These are phyloP conservation scores for Cybosia mesomella DNA, from an alignment of 2,888 invertebrate species.

Conservation along the genomic window DNA sequence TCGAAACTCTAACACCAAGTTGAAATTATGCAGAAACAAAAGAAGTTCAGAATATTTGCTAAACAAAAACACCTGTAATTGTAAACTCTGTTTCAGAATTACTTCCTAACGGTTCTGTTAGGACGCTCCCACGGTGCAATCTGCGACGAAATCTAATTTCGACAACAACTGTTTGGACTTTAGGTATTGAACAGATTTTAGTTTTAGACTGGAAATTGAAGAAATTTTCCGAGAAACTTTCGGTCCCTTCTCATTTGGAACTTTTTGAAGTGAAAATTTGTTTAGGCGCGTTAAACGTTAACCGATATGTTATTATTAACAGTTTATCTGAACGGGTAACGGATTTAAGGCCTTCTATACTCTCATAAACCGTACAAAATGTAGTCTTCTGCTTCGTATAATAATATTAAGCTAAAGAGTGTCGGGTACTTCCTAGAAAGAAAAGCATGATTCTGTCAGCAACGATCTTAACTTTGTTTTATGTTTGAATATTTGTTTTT, in stretches of 20 bases:
- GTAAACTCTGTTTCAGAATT: conserved; percentile 45
- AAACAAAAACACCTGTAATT: conserved; percentile 64
- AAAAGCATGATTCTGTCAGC: neutral
- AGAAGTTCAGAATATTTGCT: conserved; percentile 52
- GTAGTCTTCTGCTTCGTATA: neutral
- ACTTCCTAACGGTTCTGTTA: conserved; percentile 29
- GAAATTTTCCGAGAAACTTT: conserved; percentile 6
- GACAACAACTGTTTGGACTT: conserved; percentile 15
- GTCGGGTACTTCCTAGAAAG: neutral
- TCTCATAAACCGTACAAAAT: neutral
- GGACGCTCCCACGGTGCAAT: conserved; percentile 21
- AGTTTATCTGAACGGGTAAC: neutral
- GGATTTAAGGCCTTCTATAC: neutral
- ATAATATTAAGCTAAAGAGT: neutral
- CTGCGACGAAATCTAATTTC: conserved; percentile 18
- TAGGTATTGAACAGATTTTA: conserved; percentile 13
- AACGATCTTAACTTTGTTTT: neutral
- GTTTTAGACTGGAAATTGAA: neutral
- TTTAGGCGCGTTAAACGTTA: neutral
- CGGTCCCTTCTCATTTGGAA: neutral
- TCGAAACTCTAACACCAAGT: conserved; percentile 42
- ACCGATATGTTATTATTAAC: neutral
- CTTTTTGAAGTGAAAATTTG: neutral
- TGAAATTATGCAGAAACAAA: conserved; percentile 33
- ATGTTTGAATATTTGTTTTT: too few relatives aligned